Percentiles rank a stretch among this genome's conserved stretches.
Evolutionary conservation across 2,888 invertebrate species (phyloP).

Genomic region (Epicampocera succincta): DNA sequence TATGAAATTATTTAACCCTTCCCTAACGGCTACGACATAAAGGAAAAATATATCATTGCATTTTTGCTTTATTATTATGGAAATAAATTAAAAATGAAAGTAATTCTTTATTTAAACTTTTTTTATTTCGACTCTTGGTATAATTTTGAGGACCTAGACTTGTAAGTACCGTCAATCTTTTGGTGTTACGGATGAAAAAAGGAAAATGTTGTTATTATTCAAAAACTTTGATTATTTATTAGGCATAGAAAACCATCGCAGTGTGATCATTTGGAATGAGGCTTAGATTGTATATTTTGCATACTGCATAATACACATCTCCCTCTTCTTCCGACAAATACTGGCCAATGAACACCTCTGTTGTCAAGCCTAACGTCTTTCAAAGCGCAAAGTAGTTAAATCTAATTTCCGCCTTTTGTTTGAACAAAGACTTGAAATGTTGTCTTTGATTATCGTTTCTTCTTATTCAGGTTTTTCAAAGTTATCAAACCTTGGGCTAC

Average conservation of each 20-base stretch:
- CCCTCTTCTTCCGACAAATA: constrained; percentile 6
- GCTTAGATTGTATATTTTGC: background rate
- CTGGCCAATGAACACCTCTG: constrained; percentile 20
- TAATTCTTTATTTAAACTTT: too few species aligned
- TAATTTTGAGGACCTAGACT: too few species aligned
- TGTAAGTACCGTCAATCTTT: too few species aligned
- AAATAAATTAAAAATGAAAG: too few species aligned
- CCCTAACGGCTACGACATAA: too few species aligned
- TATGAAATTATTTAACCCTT: too few species aligned
- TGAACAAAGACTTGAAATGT: background rate
- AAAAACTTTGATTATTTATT: too few species aligned
- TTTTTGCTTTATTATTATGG: too few species aligned
- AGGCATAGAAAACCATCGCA: constrained; percentile 7
- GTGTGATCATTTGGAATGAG: constrained; percentile 6
- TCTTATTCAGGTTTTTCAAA: background rate
- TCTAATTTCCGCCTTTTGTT: background rate
- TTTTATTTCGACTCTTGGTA: too few species aligned
- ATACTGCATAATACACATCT: constrained; percentile 9
- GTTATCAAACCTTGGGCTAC: background rate
- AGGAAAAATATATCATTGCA: too few species aligned
- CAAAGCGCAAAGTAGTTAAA: background rate
- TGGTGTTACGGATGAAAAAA: too few species aligned
- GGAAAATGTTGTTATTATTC: too few species aligned
- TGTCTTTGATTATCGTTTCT: background rate
- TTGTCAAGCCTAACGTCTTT: background rate